Conservation (phyloP, 2,797 vertebrate genomes). For the Staurois parvus region DNA sequence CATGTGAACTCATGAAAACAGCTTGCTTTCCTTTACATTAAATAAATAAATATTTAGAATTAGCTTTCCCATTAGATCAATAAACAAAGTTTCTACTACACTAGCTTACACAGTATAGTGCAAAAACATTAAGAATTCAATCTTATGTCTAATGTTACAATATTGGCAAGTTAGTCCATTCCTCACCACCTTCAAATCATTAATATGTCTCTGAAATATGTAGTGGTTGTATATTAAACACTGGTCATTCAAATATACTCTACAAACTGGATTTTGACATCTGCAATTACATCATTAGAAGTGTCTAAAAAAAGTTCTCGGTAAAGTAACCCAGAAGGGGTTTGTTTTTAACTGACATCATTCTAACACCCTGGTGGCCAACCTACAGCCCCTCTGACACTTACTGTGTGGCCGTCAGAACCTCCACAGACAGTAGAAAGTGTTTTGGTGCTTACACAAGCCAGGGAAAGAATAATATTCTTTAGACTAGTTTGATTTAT, state of each 20-base stretch:
- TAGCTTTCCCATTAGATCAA: not conserved
- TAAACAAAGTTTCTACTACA: not conserved
- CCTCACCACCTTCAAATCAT: not conserved
- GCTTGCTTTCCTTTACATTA: no score
- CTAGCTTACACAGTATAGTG: not conserved
- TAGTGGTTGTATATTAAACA: conserved; percentile 29
- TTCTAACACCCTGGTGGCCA: no score
- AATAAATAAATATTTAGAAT: no score
- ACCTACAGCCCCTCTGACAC: no score
- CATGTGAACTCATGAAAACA: no score
- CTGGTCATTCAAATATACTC: not conserved
- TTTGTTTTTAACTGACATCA: no score
- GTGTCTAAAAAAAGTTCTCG: not conserved
- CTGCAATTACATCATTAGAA: not conserved
- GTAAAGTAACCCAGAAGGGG: no score
- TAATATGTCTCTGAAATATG: conserved; percentile 6
- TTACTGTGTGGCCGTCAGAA: no score
- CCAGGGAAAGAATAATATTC: no score
- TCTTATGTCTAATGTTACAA: not conserved
- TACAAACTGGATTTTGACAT: not conserved
- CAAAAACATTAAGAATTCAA: not conserved
- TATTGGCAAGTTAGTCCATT: not conserved
- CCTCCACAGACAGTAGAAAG: no score
- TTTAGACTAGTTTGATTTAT: no score
- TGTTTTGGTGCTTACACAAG: no score